Evolutionary conservation across 2,797 vertebrate genomes (phyloP).

Genomic region (Myotis findleyi): DNA sequence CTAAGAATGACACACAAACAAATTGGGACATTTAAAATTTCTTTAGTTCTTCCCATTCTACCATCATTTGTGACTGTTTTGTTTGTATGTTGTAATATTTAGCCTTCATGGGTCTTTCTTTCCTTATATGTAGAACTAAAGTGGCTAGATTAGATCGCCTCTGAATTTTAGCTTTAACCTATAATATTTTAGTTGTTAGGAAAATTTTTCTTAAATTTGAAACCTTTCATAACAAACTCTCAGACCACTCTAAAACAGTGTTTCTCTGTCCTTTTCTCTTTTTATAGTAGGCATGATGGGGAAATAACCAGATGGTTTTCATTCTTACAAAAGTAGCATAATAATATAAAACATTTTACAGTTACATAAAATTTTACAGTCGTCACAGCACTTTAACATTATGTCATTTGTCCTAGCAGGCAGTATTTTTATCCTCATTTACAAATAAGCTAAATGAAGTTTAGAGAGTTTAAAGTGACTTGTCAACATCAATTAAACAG

Average conservation of each 20-base stretch:
- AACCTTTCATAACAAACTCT: neutral
- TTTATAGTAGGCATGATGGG: neutral
- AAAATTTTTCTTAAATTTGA: slow-evolving; percentile 23
- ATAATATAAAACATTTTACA: neutral
- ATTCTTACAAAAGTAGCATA: slow-evolving; percentile 14
- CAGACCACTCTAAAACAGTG: neutral
- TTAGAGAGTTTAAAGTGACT: neutral
- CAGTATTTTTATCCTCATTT: neutral
- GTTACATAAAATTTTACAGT: neutral
- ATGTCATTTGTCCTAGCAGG: neutral
- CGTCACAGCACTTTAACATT: slow-evolving; percentile 10
- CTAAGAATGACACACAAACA: neutral
- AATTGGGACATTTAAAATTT: neutral
- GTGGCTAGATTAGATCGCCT: neutral
- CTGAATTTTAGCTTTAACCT: slow-evolving; percentile 2
- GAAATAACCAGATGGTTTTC: slow-evolving; percentile 21
- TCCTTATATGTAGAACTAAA: neutral
- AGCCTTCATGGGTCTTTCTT: neutral
- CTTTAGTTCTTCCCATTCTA: neutral
- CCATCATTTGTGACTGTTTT: neutral
- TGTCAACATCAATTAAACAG: slow-evolving; percentile 24
- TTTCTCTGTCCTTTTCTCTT: neutral
- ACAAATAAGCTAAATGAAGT: neutral
- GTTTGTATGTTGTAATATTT: neutral
- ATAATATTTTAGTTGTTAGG: neutral